Base-by-base conservation (phyloP, 1,140 invertebrate species). In the Triops cancriformis region DNA sequence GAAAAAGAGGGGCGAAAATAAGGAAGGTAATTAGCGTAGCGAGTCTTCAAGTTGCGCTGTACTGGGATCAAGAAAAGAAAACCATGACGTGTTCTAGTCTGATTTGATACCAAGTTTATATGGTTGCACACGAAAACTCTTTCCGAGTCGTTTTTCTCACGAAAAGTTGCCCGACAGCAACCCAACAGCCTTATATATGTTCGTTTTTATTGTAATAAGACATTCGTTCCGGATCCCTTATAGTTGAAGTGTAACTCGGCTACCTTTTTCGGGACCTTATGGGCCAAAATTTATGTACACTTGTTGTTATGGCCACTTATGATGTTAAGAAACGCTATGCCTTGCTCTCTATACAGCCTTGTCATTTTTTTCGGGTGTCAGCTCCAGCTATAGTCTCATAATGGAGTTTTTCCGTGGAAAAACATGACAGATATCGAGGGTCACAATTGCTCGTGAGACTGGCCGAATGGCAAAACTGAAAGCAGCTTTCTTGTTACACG, bases 101-200 rank as follows among this genome's bases (percentile, higher is more conserved):
- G 51, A 64, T 64, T 64, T 64, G 51, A 64, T 64, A 64, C 51
- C 51, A 64, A 64, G 51, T 64, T 64, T 64, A 64, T 14, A 64
- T 64, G 51, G 51, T 64, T 64, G 51, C 51, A 64, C 51, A 64
- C 51, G 51, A 64, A 64, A n/a, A 64, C n/a, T 37, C 31, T 64
- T 64, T 64, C 51, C n/a, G 51, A 64, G n/a, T 18, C 51, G 51
- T 64, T 64, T 64, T 64, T 64, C 51, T 64, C 51, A 64, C 51
- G 51, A 64, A 64, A 64, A 64, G 51, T 64, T 64, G 51, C 23
- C 51, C 5, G 51, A 64, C 51, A 64, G 51, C 51, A 64, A 64
- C 51, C 51, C 51, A 64, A 23, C 51, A 64, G 51, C 18, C 51
- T 18, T 64, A 14, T 64, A 64, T 64, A 23, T 64, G 51, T n/a